Evolutionary conservation across 2,113 vertebrate species (phyloP), one percentile per base, ranked within the genome.

Genomic region (Coryphaenoides rupestris): DNA sequence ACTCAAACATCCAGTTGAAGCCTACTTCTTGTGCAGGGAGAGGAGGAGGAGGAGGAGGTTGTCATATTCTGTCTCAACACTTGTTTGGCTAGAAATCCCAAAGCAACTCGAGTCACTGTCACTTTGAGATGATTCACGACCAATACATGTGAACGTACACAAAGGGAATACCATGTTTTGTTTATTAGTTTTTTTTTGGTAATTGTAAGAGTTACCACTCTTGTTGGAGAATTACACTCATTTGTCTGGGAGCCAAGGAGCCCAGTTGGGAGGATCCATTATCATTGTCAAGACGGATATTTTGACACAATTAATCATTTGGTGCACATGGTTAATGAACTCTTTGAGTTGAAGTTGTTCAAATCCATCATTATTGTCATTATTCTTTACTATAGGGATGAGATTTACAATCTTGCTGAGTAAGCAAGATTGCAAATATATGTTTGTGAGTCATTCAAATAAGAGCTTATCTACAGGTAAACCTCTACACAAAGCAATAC

Each of bases 71-170:
- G 26, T 21, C 53, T 57, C 26, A 40, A 9, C 15, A 1, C 55
- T 22, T 47, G 21, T 49, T 61, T 76, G 60, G 79, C 79, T 86
- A 82, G 79, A 73, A 55, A 49, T 75, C 68, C 84, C 83, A 88
- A 88, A 86, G 79, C 61, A 53, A 73, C 65, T 63, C 17, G 65
- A 68, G 59, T 68, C 68, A 65, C 28, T 58, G 65, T 40, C 33
- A 40, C 33, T 40, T 52, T 62, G 40, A 74, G 65, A 62, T n/a
- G 19, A 62, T 58, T 28, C 65, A 33, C 0, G 28, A 70, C 60
- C 46, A 13, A 49, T 63, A 65, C 67, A 49, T 46, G 71, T 80
- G 65, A 80, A 23, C 50, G 3, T 24, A 26, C 49, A 64, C 24
- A 26, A 2, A 55, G 60, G 45, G 54, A 61, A 63, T 50, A 49